Evolutionary conservation across 2,113 vertebrate species (phyloP), one percentile per base, ranked within the genome.

Genomic region (Sturnus vulgaris): DNA sequence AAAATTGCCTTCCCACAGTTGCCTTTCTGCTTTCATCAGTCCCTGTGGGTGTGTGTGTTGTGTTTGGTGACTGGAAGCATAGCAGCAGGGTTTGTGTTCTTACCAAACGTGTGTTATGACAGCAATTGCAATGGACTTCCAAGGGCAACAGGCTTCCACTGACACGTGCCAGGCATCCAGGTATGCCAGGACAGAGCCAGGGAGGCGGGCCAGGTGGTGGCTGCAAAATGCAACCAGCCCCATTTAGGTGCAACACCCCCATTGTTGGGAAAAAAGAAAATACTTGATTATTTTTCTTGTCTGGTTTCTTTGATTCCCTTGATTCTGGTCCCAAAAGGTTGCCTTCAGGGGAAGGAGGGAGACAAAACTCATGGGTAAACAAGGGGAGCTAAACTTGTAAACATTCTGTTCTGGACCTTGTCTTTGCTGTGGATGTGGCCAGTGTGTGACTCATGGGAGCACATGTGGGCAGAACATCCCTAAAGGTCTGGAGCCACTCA

Each of bases 351-450:
- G 31, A 10, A 57, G 37, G 53, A 90, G 37, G 39, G 63, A 85
- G 46, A 65, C 39, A 49, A 77, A 90, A 30, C 1, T 0, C 33
- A 1, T 2, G 76, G 50, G 47, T 95, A 95, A 94, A 90, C 52
- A 66, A 19, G 50, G 49, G 70, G 78, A 94, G 17, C 63, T 65
- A 30, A 81, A 50, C 31, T 82, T 68, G 40, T 88, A 80, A 94
- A 95, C 56, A 88, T 21, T 77, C 44, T 82, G 71, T 86, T 77
- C 92, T 83, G 71, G 47, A 30, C 37, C 56, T 85, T 82, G 90
- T 35, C 86, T 85, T 82, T 1, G 4, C 63, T 81, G 42, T 37
- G 86, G 35, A 15, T 81, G 33, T 23, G 53, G 50, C 39, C 75
- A 47, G 47, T 5, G 12, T 70, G 53, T 83, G 85, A 86, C 2